Evolutionary conservation across 92 coral and sea anemone species (phyloP), one percentile per base, ranked within the genome.

Genomic region (Porites divaricata): DNA sequence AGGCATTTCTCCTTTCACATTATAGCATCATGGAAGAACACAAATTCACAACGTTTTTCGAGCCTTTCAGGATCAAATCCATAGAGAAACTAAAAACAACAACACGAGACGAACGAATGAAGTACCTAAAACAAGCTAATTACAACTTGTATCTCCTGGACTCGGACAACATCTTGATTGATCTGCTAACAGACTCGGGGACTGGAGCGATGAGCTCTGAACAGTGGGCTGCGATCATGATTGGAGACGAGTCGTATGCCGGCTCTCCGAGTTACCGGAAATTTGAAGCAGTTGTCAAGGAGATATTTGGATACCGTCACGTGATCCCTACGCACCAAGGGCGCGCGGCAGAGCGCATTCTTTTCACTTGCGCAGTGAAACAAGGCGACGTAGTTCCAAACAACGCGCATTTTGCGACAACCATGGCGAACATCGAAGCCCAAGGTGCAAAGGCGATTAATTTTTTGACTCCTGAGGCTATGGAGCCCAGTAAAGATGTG

Each of bases 271-370:
- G 95, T 88, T 92, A 67, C 69, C 82, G 75, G 72, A 90, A 87
- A 62, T 90, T 92, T 67, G 95, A 92, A 69, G 72, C 72, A 17
- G 93, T 90, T 53, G 91, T 87, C 93, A 89, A 92, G 84, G 93
- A 90, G 79, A 87, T 92, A 35, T 90, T 76, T 72, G 95, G 93
- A 21, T 92, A 90, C 71, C 93, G 93, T 87, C 95, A 92, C 85
- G 93, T 92, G 80, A 86, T 92, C 59, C 95, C 95, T n/a, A 92
- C 93, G 26, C 95, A 92, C 87, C 95, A 92, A 76, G 95, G 95
- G 22, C 93, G 95, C 26, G 95, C 95, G 25, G 91, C 95, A 25
- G 95, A 92, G 91, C 93, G 95, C 51, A 92, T 92, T 63, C 87
- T 92, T 9, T 90, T 92, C 54, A 51, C 66, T 12, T 81, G 91